These are phyloP conservation scores for Papilio helenus DNA, from an alignment of 1,140 invertebrate species.

Conservation along the genomic window DNA sequence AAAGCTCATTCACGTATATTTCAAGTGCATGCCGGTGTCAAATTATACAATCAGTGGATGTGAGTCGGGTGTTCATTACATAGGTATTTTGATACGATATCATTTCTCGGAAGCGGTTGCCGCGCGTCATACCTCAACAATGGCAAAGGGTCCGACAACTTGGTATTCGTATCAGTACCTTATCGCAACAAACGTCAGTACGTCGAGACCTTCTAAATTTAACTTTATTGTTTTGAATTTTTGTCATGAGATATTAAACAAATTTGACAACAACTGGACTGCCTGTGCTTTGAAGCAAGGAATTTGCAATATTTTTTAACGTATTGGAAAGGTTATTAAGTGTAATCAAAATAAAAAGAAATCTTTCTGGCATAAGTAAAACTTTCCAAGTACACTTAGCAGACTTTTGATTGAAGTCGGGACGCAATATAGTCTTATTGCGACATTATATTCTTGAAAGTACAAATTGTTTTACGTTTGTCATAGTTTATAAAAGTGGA, in stretches of 20 bases:
- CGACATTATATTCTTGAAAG: neutral
- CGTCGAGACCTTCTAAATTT: neutral
- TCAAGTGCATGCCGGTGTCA: slow-evolving; percentile 3
- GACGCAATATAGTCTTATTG: neutral
- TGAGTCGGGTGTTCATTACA: slow-evolving; percentile 16
- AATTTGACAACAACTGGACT: neutral
- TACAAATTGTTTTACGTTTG: neutral
- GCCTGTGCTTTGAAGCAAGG: neutral
- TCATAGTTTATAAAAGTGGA: neutral
- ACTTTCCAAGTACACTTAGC: neutral
- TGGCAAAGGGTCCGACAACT: slow-evolving; percentile 26
- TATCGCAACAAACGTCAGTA: neutral
- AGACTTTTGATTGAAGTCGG: neutral
- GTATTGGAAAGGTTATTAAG: neutral
- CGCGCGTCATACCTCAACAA: slow-evolving; percentile 8
- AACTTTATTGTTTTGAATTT: neutral
- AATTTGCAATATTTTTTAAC: neutral
- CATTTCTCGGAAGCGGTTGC: slow-evolving; percentile 18
- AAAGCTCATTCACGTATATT: slow-evolving; percentile 6
- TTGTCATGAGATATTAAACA: neutral
- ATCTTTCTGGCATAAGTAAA: neutral
- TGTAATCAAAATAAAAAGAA: neutral
- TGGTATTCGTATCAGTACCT: slow-evolving; percentile 14
- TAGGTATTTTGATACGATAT: slow-evolving; percentile 17
- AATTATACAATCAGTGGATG: neutral